Evolutionary conservation across 2,888 invertebrate genomes (phyloP).

Genomic region (Protophormia terraenovae): DNA sequence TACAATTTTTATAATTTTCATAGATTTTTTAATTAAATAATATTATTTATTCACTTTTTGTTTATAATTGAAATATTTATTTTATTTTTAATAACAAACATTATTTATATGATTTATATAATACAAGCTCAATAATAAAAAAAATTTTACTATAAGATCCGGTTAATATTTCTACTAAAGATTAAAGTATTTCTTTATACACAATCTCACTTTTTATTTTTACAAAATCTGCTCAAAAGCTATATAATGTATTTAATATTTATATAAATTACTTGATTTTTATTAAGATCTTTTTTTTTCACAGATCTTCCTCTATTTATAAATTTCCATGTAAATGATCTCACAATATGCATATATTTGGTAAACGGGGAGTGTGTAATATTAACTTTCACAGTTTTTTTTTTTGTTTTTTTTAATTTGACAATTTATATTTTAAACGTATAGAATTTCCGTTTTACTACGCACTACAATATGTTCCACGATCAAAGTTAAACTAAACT

Average conservation of each 20-base stretch:
- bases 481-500: conserved; percentile 29
- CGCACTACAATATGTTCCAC: neutral
- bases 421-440: neutral
- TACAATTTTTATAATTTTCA: neutral
- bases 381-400: conserved; percentile 32
- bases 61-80: neutral
- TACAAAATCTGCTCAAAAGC: neutral
- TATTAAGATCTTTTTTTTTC: neutral
- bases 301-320: neutral
- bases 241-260: neutral
- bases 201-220: neutral
- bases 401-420: neutral
- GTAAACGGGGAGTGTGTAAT: neutral
- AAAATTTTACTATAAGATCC: neutral
- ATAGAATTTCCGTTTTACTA: neutral
- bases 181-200: neutral
- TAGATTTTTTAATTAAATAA: neutral
- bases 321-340: neutral
- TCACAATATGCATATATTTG: neutral
- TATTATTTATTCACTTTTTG: no score
- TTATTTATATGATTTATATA: neutral
- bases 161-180: neutral
- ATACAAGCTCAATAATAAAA: neutral
- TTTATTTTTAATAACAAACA: neutral
- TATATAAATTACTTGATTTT: neutral